Evolutionary conservation across 2,797 vertebrate genomes (phyloP), one percentile per base, ranked within the genome.

Genomic region (Rhadinocentrus ornatus): DNA sequence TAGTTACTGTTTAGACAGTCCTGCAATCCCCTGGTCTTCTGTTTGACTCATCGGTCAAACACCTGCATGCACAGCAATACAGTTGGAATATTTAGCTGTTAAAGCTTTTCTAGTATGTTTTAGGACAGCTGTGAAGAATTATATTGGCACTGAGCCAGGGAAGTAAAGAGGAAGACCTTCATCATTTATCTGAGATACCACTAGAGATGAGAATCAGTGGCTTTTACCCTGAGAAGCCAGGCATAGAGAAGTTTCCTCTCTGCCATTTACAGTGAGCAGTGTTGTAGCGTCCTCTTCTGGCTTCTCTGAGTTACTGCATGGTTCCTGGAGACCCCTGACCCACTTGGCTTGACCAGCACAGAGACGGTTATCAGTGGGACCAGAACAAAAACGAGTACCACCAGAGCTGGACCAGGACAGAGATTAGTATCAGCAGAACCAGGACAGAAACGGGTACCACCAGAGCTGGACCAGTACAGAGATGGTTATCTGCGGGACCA

Each of bases 1-100:
- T 91, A 82, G 95, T 94, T 94, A 94, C 78, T 96, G 84, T 92
- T 92, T 93, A 85, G 68, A 81, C 80, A 86, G 78, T 71, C 72
- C 81, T 15, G 59, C 27, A 53, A 24, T 60, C 66, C 62, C 86
- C 81, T 87, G 71, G 78, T 41, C 34, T 56, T 41, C 62, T 75
- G 80, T 81, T 53, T 90, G 90, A 91, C 90, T 87, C 77, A 73
- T 6, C 74, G 83, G 90, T 92, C 89, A 93, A 82, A 71, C 1
- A 48, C 67, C 81, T 79, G 39, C 34, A 39, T 9, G 26, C 63
- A 70, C 13, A 53, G 50, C 8, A 32, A 10, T 1, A 11, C 11
- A 0, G 1, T 18, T 61, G 3, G 35, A 37, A 69, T 44, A 34
- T 46, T 13, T 54, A 29, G 34, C 50, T n/a, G 48, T 59, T 52